A percentile compares a stretch with the other conserved stretches of the same genome.
Evolutionary conservation across 2,113 vertebrate genomes (phyloP).

Genomic region (Trachemys scripta): DNA sequence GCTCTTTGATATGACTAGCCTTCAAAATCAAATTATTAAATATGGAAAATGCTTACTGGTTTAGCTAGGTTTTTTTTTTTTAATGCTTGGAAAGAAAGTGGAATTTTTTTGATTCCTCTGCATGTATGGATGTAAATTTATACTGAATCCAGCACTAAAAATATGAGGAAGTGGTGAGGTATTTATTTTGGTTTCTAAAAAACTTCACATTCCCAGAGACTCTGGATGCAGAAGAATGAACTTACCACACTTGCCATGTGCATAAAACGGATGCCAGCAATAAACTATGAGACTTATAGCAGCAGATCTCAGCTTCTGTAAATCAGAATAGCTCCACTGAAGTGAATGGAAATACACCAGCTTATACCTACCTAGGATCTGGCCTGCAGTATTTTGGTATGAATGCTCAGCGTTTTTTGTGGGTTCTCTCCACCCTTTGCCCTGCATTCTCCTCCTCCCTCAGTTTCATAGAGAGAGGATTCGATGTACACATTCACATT

Average conservation of each 20-base stretch:
- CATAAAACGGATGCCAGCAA: conserved; percentile 48
- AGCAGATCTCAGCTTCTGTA: not conserved
- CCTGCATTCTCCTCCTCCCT: not conserved
- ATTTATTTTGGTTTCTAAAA: conserved; percentile 57
- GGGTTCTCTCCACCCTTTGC: not conserved
- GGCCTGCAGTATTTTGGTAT: not conserved
- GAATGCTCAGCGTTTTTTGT: not conserved
- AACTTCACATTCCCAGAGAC: conserved; percentile 38
- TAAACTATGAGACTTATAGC: conserved; percentile 47
- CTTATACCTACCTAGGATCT: rapidly evolving
- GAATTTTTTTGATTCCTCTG: conserved; percentile 20
- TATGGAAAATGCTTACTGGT: conserved; percentile 80
- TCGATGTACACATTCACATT: not conserved
- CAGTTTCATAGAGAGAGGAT: not conserved
- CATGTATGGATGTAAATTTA: conserved; percentile 67
- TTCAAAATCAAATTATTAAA: conserved; percentile 89
- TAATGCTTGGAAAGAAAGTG: conserved; percentile 47
- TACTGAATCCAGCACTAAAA: conserved; percentile 46
- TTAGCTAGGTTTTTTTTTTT: conserved; percentile 68
- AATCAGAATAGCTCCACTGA: not conserved
- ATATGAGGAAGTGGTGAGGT: conserved; percentile 63
- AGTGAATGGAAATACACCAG: rapidly evolving
- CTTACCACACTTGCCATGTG: conserved; percentile 19
- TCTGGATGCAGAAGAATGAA: conserved; percentile 39
- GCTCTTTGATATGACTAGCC: conserved; percentile 87